Conservation (phyloP, 2,113 vertebrate species). For the Syngnathus typhle region DNA sequence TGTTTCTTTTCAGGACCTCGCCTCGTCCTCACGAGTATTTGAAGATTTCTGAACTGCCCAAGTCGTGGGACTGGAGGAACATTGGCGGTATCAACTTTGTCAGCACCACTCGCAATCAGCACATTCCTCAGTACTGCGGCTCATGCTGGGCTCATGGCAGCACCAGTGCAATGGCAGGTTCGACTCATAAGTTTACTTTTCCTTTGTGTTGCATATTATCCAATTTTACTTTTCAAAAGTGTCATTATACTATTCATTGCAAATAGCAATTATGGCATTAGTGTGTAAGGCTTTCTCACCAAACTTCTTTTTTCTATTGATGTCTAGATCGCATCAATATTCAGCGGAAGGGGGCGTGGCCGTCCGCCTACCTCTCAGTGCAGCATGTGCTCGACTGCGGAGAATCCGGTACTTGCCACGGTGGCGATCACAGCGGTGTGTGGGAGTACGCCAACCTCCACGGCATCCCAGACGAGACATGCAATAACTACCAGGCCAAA, state of each 20-base stretch:
- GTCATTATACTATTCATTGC: no score
- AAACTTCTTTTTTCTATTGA: neutral
- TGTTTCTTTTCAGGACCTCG: constrained; percentile 40
- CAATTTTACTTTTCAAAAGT: no score
- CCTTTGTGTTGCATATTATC: neutral
- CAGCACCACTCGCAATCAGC: constrained; percentile 92
- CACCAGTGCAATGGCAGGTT: constrained; percentile 90
- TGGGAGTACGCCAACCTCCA: constrained; percentile 84
- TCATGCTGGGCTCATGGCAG: constrained; percentile 97
- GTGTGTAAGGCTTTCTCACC: no score
- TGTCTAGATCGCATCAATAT: constrained; percentile 91
- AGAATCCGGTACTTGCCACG: constrained; percentile 77
- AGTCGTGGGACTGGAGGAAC: constrained; percentile 89
- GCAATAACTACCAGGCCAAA: constrained; percentile 98
- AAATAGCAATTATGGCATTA: no score
- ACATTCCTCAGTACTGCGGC: constrained; percentile 97
- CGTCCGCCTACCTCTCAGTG: constrained; percentile 87
- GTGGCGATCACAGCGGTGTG: constrained; percentile 81
- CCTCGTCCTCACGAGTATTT: constrained; percentile 82
- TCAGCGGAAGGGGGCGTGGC: constrained; percentile 86
- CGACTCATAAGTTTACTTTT: neutral
- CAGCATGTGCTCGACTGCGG: constrained; percentile 92
- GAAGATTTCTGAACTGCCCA: constrained; percentile 68
- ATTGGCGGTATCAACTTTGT: constrained; percentile 79
- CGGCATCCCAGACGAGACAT: constrained; percentile 94